These are phyloP conservation scores for Arctocebus calabarensis DNA, from an alignment of 2,797 vertebrate genomes.

Conservation along the genomic window DNA sequence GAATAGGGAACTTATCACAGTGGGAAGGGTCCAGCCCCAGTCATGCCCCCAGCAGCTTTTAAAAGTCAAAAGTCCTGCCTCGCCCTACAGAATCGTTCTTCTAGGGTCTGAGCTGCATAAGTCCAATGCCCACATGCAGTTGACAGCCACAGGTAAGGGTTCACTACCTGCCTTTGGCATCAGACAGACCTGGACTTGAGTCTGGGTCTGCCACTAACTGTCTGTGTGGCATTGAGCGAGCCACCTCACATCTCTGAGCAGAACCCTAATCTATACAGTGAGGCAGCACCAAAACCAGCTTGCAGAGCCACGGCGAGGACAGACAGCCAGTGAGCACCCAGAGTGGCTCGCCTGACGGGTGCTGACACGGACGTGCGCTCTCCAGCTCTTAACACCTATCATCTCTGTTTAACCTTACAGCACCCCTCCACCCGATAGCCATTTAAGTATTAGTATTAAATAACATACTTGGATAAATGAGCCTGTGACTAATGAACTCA, in stretches of 20 bases:
- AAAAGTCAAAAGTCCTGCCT: not conserved
- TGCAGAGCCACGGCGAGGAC: fast-evolving
- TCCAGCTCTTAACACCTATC: not conserved
- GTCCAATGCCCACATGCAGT: not conserved
- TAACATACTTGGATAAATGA: not conserved
- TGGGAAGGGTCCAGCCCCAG: not conserved
- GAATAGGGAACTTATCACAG: not conserved
- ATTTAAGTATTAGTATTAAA: not conserved
- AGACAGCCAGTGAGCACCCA: fast-evolving
- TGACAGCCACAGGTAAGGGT: not conserved
- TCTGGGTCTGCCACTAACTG: not conserved
- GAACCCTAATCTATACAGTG: fast-evolving
- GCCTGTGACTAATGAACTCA: not conserved
- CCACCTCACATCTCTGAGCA: not conserved
- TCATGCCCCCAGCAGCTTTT: not conserved
- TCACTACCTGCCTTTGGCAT: not conserved
- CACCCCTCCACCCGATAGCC: not conserved
- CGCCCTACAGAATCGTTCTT: not conserved
- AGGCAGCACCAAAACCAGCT: not conserved
- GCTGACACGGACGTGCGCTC: not conserved
- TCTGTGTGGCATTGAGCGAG: not conserved
- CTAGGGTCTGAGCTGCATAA: not conserved
- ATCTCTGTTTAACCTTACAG: not conserved
- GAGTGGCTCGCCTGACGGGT: not conserved
- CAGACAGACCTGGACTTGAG: not conserved